Evolutionary conservation across 2,888 invertebrate genomes (phyloP), one percentile per base, ranked within the genome.

Genomic region (Scaptodrosophila latifasciaeformis): DNA sequence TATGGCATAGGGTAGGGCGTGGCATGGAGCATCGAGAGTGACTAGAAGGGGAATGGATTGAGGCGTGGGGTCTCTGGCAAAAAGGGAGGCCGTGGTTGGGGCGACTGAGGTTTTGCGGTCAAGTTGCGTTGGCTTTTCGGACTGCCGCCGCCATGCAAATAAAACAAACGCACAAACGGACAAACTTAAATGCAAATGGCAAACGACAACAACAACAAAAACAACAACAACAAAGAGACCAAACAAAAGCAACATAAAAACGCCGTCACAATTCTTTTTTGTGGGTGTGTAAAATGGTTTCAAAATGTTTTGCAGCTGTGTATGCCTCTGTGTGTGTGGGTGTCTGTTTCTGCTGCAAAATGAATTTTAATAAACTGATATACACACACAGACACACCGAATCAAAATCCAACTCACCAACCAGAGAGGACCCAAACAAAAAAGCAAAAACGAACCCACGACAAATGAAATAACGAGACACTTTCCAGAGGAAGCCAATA

Each of bases 31-130:
- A 35, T 15, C 24, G n/a, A n/a, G n/a, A 27, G 27, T 27, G 35
- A 19, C 24, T 27, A 15, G 15, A 35, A 12, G 21, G 1, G 19
- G 13, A 3, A n/a, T 15, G 17, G 44, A 7, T 13, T 12, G 35
- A 43, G 21, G 35, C n/a, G 43, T 39, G 30, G 34, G 44, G 56
- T 40, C 52, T 9, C 30, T 17, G 39, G n/a, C 35, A 19, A 44
- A n/a, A n/a, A n/a, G n/a, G n/a, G n/a, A n/a, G n/a, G n/a, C n/a
- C n/a, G n/a, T n/a, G n/a, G n/a, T n/a, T n/a, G n/a, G 49, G 74
- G 68, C 60, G 68, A 68, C 71, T 76, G 76, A 82, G 72, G 80
- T 71, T 83, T 75, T 82, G 82, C 65, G 81, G 82, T 82, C 68
- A 60, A 67, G 64, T 78, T 67, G 68, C 62, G 66, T 5, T 70